phyloP scores from a whole-genome alignment of 30 jellyfish, hydroid and myxozoan genomes.

The Turritopsis rubra region DNA sequence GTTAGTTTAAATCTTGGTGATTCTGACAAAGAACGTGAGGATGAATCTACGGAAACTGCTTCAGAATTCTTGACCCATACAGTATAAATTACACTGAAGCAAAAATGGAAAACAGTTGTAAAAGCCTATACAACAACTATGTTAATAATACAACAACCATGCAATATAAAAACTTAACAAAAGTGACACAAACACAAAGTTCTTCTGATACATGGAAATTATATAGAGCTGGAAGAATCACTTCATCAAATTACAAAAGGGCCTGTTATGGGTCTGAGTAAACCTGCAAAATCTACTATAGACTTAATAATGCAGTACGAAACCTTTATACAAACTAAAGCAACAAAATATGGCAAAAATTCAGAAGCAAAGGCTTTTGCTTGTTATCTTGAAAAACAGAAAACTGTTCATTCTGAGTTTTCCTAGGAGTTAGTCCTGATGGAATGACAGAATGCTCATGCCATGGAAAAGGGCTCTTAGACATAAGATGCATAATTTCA shows the following conservation, averaged over 20 bases:
- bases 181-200: background rate
- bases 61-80: too few species aligned
- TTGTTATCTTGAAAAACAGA: background rate
- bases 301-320: background rate
- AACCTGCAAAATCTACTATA: background rate
- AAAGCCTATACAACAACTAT: background rate
- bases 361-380: background rate
- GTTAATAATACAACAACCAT: background rate
- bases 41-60: too few species aligned
- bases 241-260: background rate
- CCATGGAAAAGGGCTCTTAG: background rate
- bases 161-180: background rate
- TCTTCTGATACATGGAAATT: background rate
- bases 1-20: too few species aligned
- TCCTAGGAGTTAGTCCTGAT: background rate
- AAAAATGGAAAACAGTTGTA: background rate
- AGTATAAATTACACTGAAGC: too few species aligned
- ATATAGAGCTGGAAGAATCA: background rate
- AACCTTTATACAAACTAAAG: background rate
- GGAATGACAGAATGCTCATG: background rate
- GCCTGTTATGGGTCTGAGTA: background rate
- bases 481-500: background rate
- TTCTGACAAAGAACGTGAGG: too few species aligned
- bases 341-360: background rate
- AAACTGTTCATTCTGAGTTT: background rate